phyloP scores from a whole-genome alignment of 2,113 vertebrate species.

The Ivindomyrus marchei region DNA sequence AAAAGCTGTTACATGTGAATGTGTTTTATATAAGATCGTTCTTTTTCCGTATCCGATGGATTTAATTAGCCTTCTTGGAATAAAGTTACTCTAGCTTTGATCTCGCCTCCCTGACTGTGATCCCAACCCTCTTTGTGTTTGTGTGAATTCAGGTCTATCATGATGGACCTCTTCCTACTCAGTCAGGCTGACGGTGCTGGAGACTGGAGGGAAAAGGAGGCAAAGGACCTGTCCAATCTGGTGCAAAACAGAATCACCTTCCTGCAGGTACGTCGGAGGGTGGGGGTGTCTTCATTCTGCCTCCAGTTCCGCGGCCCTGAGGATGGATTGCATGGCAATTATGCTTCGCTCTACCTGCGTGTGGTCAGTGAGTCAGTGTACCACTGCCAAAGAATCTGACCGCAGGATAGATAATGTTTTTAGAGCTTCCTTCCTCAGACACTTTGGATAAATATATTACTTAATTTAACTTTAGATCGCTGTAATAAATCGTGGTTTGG shows the following conservation, averaged over 20 bases:
- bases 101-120: neutral
- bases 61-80: neutral
- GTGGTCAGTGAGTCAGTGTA: neutral
- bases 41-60: neutral
- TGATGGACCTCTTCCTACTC: constrained; percentile 85
- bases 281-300: neutral
- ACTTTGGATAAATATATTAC: neutral
- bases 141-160: constrained; percentile 64
- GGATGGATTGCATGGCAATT: neutral
- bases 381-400: neutral
- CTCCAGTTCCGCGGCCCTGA: neutral
- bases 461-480: neutral
- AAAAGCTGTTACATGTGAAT: neutral
- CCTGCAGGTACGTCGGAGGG: constrained; percentile 63
- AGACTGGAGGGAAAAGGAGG: constrained; percentile 80
- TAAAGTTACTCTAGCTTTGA: neutral
- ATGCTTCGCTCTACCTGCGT: neutral
- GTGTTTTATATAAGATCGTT: neutral
- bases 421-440: neutral
- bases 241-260: constrained; percentile 81
- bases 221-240: constrained; percentile 77
- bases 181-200: constrained; percentile 82
- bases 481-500: neutral
- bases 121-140: neutral
- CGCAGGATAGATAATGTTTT: neutral